Evolutionary conservation across 2,797 vertebrate species (phyloP).

Genomic region (Smutsia gigantea): DNA sequence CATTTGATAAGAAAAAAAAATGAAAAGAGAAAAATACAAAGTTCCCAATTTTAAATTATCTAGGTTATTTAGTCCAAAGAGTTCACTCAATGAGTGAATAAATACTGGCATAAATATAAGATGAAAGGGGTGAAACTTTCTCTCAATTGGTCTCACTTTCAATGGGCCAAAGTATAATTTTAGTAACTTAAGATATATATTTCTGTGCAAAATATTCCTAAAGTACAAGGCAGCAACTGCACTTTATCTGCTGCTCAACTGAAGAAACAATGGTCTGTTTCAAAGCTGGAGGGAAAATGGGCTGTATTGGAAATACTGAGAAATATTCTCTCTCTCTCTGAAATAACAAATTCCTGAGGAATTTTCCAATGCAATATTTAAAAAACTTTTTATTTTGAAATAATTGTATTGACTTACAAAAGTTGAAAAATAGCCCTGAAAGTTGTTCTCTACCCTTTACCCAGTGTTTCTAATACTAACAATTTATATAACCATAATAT

Average conservation of each 20-base stretch:
- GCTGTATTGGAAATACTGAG: constrained; percentile 34
- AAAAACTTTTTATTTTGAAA: constrained; percentile 56
- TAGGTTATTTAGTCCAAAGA: neutral
- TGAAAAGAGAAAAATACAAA: neutral
- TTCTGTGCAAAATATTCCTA: constrained; percentile 22
- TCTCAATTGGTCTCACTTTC: neutral
- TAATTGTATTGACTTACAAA: constrained; percentile 18
- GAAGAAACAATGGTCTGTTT: constrained; percentile 29
- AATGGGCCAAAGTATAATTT: neutral
- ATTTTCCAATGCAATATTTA: constrained; percentile 40
- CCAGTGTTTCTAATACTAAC: neutral
- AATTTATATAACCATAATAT: neutral
- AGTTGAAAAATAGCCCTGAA: constrained; percentile 2
- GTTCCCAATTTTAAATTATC: neutral
- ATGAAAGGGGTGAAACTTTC: neutral
- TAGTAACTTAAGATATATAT: neutral
- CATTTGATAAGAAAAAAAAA: neutral
- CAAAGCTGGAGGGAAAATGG: neutral
- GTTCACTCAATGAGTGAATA: neutral
- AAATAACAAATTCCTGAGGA: constrained; percentile 67
- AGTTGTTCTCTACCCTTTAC: neutral
- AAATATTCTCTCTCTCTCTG: constrained; percentile 13
- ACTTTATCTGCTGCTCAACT: neutral
- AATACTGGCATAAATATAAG: neutral
- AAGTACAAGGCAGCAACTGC: neutral